phyloP scores from a whole-genome alignment of 2,113 vertebrate genomes.

The Thomomys bottae region DNA sequence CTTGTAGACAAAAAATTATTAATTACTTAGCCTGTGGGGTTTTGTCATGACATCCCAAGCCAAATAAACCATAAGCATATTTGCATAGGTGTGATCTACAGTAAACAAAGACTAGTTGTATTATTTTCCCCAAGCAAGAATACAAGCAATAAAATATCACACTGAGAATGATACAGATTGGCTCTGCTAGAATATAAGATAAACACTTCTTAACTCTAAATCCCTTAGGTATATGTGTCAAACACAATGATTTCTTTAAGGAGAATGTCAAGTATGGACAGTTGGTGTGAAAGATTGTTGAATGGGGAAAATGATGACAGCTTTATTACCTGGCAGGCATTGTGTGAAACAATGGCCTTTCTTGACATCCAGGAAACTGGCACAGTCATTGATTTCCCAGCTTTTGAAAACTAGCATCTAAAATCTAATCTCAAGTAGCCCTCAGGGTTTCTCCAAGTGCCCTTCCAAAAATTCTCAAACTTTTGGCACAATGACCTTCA shows the following conservation, averaged over 20 bases:
- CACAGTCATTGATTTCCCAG: slow-evolving; percentile 71
- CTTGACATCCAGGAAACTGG: slow-evolving; percentile 64
- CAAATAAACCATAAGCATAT: neutral
- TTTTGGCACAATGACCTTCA: slow-evolving; percentile 56
- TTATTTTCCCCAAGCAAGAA: slow-evolving; percentile 23
- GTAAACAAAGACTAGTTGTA: slow-evolving; percentile 20
- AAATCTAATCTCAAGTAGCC: slow-evolving; percentile 72
- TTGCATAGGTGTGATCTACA: slow-evolving; percentile 25
- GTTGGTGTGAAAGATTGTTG: slow-evolving; percentile 59
- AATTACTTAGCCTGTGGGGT: neutral
- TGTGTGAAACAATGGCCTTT: slow-evolving; percentile 32
- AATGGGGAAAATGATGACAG: slow-evolving; percentile 56
- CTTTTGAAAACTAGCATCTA: slow-evolving; percentile 61
- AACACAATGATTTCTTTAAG: slow-evolving; percentile 54
- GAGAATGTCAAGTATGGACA: slow-evolving; percentile 63
- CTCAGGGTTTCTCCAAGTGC: slow-evolving; percentile 61
- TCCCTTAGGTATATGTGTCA: slow-evolving; percentile 11
- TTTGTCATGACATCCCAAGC: neutral
- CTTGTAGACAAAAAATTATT: neutral
- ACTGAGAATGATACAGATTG: neutral
- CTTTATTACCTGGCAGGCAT: slow-evolving; percentile 66
- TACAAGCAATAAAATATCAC: slow-evolving; percentile 32
- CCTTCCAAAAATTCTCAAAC: slow-evolving; percentile 64
- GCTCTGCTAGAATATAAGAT: slow-evolving; percentile 29
- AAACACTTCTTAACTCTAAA: slow-evolving; percentile 51